Evolutionary conservation across 2,797 vertebrate genomes (phyloP).

Genomic region (Clarias laeviceps): DNA sequence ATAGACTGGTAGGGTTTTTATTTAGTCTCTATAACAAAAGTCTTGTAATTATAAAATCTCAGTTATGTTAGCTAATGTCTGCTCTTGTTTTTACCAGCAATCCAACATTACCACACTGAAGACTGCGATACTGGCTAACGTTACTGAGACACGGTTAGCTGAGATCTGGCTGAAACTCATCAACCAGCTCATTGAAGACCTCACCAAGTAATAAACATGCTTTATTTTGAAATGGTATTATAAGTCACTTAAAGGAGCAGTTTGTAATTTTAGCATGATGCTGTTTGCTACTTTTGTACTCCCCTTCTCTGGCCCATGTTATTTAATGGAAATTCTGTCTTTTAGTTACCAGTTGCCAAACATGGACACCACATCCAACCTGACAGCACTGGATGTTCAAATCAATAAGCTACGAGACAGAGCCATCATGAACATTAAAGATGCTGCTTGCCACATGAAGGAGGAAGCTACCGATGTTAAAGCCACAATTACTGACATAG

Average conservation of each 20-base stretch:
- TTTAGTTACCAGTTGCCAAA: slow-evolving; percentile 77
- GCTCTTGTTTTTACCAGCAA: slow-evolving; percentile 76
- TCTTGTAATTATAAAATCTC: neutral
- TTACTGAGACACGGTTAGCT: slow-evolving; percentile 74
- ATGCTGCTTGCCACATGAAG: slow-evolving; percentile 81
- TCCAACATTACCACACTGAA: slow-evolving; percentile 83
- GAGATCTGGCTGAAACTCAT: slow-evolving; percentile 90
- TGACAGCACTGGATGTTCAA: slow-evolving; percentile 91
- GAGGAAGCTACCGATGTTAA: slow-evolving; percentile 80
- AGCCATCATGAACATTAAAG: slow-evolving; percentile 74
- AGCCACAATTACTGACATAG: slow-evolving; percentile 84
- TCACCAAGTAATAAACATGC: slow-evolving; percentile 77
- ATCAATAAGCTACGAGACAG: slow-evolving; percentile 84
- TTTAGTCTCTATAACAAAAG: neutral
- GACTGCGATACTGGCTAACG: slow-evolving; percentile 83
- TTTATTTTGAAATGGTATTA: neutral
- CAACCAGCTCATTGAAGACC: slow-evolving; percentile 86
- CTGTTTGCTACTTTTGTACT: neutral
- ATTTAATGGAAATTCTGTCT: slow-evolving; percentile 4
- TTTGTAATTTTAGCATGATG: neutral
- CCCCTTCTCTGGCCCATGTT: neutral
- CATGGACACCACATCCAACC: slow-evolving; percentile 81
- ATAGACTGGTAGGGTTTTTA: slow-evolving; percentile 80
- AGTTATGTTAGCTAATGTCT: neutral
- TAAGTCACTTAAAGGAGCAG: neutral